Evolutionary conservation across 2,113 vertebrate species (phyloP).

Genomic region (Erinaceus europaeus): DNA sequence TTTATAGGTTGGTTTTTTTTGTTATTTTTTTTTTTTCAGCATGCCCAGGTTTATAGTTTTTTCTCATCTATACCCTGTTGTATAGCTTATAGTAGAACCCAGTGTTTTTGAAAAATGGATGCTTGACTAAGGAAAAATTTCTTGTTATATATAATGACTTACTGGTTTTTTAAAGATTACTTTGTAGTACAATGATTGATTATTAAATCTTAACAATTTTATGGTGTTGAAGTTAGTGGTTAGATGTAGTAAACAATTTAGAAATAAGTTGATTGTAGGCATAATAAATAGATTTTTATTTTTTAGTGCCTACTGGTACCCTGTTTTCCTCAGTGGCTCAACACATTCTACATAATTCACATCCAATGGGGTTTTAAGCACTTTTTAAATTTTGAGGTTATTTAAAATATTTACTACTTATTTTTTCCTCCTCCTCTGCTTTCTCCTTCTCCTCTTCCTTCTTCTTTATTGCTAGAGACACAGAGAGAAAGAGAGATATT

Average conservation of each 20-base stretch:
- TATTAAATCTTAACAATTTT: not conserved
- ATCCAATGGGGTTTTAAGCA: not conserved
- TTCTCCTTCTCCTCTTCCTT: too few relatives aligned
- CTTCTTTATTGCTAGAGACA: too few relatives aligned
- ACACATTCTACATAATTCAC: not conserved
- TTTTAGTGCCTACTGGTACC: not conserved
- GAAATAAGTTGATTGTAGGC: not conserved
- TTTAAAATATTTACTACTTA: not conserved
- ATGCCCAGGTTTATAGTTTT: not conserved
- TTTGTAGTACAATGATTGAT: not conserved
- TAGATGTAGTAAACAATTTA: not conserved
- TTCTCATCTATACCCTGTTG: not conserved
- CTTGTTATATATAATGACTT: not conserved
- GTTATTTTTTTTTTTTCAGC: conserved; percentile 21
- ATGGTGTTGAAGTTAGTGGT: not conserved
- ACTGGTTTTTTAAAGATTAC: not conserved
- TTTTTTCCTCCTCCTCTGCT: too few relatives aligned
- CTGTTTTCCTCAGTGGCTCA: not conserved
- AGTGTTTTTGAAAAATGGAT: conserved; percentile 18
- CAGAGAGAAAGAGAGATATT: too few relatives aligned
- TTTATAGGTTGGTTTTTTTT: too few relatives aligned
- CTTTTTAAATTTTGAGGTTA: not conserved
- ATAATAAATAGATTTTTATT: too few relatives aligned
- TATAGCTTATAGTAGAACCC: not conserved
- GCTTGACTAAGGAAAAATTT: not conserved